Evolutionary conservation across 1,140 invertebrate species (phyloP).

Genomic region (Leucophenga varia): DNA sequence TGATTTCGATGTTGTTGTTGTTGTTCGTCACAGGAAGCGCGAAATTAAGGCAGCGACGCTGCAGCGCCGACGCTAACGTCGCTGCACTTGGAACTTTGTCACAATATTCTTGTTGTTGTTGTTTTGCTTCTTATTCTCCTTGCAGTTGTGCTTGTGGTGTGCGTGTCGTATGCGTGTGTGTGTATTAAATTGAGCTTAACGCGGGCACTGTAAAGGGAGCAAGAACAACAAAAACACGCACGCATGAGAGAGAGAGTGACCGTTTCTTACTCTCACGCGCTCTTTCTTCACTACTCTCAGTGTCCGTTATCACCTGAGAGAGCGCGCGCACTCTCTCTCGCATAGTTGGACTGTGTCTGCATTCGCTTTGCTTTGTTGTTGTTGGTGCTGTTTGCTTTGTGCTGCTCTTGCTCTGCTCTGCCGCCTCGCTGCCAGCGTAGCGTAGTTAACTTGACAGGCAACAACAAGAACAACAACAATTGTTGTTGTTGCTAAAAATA

Average conservation of each 20-base stretch:
- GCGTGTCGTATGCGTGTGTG: conserved; percentile 30
- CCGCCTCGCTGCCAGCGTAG: conserved; percentile 43
- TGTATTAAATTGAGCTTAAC: conserved; percentile 10
- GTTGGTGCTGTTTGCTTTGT: conserved; percentile 13
- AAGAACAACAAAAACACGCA: no score
- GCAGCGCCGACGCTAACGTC: conserved; percentile 19
- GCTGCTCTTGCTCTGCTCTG: conserved; percentile 14
- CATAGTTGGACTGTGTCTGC: conserved; percentile 37
- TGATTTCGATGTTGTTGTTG: conserved; percentile 14
- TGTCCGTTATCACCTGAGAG: conserved; percentile 24
- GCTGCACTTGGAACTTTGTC: conserved; percentile 40
- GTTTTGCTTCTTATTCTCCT: no score
- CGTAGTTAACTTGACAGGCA: conserved; percentile 40
- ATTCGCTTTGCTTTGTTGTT: conserved; percentile 22
- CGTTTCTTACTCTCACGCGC: conserved; percentile 12
- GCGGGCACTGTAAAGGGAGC: conserved; percentile 2
- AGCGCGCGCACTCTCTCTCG: conserved; percentile 5
- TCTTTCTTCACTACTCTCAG: conserved; percentile 10
- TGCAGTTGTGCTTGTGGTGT: conserved; percentile 12
- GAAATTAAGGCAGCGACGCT: conserved; percentile 35
- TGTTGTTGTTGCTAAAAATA: conserved; percentile 44
- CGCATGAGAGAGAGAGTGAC: no score
- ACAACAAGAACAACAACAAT: conserved; percentile 29
- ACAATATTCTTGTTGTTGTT: no score
- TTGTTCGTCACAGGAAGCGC: conserved; percentile 39